A percentile compares a stretch with the other conserved stretches of the same genome.
Evolutionary conservation across 1,140 invertebrate genomes (phyloP).

Genomic region (Orussus abietinus): DNA sequence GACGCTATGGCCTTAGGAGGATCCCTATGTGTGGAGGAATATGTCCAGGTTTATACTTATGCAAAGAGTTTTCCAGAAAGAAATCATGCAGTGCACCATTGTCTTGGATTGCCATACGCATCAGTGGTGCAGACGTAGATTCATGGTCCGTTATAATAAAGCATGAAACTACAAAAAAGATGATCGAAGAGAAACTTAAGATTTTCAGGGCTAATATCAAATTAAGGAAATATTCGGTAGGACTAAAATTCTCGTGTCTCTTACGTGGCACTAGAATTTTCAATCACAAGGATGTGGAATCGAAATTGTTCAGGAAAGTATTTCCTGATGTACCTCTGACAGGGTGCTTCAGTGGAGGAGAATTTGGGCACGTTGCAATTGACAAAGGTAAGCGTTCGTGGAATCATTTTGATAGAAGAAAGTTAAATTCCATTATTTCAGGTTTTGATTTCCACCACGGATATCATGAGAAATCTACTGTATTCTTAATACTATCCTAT

Average conservation of each 20-base stretch:
- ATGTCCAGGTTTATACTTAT: constrained; percentile 19
- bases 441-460: not conserved
- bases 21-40: constrained; percentile 40
- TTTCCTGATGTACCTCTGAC: constrained; percentile 59
- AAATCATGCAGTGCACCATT: constrained; percentile 9
- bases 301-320: constrained; percentile 54
- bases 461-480: constrained; percentile 26
- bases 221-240: constrained; percentile 46
- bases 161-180: constrained; percentile 23
- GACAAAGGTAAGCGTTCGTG: constrained; percentile 32
- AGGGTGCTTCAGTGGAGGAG: constrained; percentile 61
- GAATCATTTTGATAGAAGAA: too few species aligned
- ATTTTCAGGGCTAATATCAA: constrained; percentile 27
- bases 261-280: constrained; percentile 51
- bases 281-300: constrained; percentile 52
- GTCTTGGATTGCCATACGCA: constrained; percentile 26
- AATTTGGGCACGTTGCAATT: constrained; percentile 52
- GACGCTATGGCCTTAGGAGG: constrained; percentile 14
- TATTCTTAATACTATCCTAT: constrained; percentile 46
- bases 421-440: too few species aligned
- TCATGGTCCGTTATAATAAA: constrained; percentile 42
- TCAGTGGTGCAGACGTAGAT: constrained; percentile 32
- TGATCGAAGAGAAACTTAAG: constrained; percentile 26
- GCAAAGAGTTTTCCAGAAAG: constrained; percentile 11
- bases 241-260: constrained; percentile 61